phyloP scores from a whole-genome alignment of 1,140 invertebrate species.

The Octopus sinensis region DNA sequence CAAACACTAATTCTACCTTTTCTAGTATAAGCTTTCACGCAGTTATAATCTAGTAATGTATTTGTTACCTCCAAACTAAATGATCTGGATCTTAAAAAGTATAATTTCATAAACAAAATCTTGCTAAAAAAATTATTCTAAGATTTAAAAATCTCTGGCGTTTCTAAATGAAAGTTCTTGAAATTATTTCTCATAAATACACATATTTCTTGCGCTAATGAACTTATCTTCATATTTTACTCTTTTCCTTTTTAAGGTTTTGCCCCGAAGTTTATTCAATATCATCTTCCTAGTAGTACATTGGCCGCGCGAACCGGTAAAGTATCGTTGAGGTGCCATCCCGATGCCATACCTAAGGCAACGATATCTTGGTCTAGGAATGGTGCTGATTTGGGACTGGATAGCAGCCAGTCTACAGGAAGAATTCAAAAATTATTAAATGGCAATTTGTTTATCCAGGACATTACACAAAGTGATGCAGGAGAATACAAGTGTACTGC shows the following conservation, averaged over 20 bases:
- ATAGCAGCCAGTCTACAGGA: background rate
- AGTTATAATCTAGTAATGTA: background rate
- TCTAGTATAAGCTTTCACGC: background rate
- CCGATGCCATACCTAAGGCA: constrained; percentile 89
- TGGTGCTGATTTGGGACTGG: constrained; percentile 69
- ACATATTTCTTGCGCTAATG: background rate
- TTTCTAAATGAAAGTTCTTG: background rate
- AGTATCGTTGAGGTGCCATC: constrained; percentile 85
- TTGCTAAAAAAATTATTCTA: background rate
- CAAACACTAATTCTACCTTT: constrained; percentile 57
- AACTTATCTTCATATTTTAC: background rate
- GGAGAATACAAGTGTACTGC: constrained; percentile 56
- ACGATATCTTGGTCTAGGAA: constrained; percentile 88
- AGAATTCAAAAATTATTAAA: constrained; percentile 30
- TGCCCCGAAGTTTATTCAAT: constrained; percentile 85
- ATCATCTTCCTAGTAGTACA: constrained; percentile 79
- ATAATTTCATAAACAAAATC: background rate
- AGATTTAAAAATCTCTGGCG: background rate
- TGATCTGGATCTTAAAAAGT: background rate
- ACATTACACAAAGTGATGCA: constrained; percentile 39
- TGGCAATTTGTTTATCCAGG: constrained; percentile 47
- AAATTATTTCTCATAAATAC: background rate
- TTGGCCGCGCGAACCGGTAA: constrained; percentile 87
- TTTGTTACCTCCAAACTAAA: background rate
- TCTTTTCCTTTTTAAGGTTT: constrained; percentile 63